Evolutionary conservation across 2,888 invertebrate genomes (phyloP), one percentile per base, ranked within the genome.

Genomic region (Eupithecia exiguata): DNA sequence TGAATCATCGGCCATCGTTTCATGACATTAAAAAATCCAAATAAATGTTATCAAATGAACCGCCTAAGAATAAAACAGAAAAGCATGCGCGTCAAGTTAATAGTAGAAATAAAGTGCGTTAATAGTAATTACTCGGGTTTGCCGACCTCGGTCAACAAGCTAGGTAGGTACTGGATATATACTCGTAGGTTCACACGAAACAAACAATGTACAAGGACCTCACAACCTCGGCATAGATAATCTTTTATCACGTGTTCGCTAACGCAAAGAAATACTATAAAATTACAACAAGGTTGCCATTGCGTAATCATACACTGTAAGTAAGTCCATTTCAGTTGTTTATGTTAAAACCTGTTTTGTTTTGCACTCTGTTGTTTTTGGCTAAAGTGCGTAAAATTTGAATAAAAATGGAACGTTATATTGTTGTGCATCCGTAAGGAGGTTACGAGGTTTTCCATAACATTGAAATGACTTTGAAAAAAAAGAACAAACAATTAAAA

Each of bases 141-240:
- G 76, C 81, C 81, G 88, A 84, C 91, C 91, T 91, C 89, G 88
- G 85, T 81, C 85, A 86, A 84, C 87, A 58, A 25, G 21, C 10
- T 53, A 53, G 10, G 53, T 53, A 21, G 10, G 16, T 16, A 43
- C 7, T 58, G 25, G 25, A 10, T 25, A 58, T 4, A 5, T 46
- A 49, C 21, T 53, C 14, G 25, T 86, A 88, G 88, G 86, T 90
- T 91, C 88, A 88, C 88, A 89, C 89, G 85, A 78, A 75, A 76
- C 84, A 80, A 80, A 78, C 84, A 84, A 87, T 85, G 78, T 86
- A 82, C 84, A 79, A 89, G 80, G 75, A 74, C 79, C 35, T 70
- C 49, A 18, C 78, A 86, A 77, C 92, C 92, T 91, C 91, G 92
- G 87, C 90, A 87, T 77, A 84, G 83, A 83, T 86, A 83, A 80